Percentiles rank a stretch among this genome's conserved stretches.
phyloP scores from a whole-genome alignment of 2,797 vertebrate genomes.

The Lacerta agilis region DNA sequence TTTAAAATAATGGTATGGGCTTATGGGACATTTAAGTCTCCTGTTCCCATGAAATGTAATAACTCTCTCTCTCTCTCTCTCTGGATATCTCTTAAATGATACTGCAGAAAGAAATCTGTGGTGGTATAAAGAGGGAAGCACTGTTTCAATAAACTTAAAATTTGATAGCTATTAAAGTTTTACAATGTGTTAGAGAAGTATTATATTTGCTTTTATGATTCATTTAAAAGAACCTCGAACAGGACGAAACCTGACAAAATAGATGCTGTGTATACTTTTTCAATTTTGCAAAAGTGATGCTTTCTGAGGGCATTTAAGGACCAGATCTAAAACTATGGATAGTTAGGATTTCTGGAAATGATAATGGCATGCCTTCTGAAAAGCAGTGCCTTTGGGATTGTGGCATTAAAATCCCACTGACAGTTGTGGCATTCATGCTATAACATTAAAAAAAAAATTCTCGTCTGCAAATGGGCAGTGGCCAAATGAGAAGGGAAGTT shows the following conservation, averaged over 20 bases:
- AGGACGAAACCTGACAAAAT: background rate
- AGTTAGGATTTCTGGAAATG: background rate
- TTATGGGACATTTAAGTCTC: background rate
- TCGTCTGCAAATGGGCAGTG: conserved; percentile 43
- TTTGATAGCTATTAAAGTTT: conserved; percentile 11
- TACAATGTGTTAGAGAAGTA: background rate
- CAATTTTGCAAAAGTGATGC: background rate
- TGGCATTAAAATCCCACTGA: background rate
- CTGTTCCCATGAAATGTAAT: background rate
- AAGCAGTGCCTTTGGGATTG: background rate
- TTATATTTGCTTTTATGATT: background rate
- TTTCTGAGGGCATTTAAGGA: background rate
- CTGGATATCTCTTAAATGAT: background rate
- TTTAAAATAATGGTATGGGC: background rate
- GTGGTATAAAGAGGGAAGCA: background rate
- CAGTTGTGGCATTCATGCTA: conserved; percentile 21
- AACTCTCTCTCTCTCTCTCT: background rate
- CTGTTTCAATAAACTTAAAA: background rate
- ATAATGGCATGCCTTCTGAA: background rate
- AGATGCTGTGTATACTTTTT: background rate
- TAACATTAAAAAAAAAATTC: conserved; percentile 28
- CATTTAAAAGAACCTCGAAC: background rate
- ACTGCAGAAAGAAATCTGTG: background rate
- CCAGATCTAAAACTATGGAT: background rate
- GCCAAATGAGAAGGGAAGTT: conserved; percentile 49